Conservation (phyloP, 2,888 invertebrate species). For the Corbicula japonica region DNA sequence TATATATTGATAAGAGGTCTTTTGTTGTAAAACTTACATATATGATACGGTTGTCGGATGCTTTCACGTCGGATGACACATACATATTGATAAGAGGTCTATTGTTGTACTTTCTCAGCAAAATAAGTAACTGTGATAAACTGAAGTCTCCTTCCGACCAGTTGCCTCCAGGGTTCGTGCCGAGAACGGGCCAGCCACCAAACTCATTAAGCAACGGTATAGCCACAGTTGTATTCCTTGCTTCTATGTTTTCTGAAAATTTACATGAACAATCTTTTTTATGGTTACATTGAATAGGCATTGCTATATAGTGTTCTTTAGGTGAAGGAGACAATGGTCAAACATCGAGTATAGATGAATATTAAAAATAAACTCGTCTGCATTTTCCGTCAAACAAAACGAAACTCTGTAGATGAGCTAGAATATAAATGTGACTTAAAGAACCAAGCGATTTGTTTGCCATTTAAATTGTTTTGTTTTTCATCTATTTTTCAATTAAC, state of each 20-base stretch:
- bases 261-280: not conserved
- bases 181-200: conserved; percentile 94
- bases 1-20: conserved; percentile 74
- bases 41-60: conserved; percentile 94
- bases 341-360: no score
- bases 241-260: conserved; percentile 90
- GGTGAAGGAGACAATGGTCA: no score
- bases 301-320: no score
- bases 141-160: conserved; percentile 89
- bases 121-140: conserved; percentile 88
- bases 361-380: no score
- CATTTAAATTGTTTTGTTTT: no score
- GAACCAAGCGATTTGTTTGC: no score
- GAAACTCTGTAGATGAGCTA: no score
- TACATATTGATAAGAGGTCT: conserved; percentile 74
- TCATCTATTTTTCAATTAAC: no score
- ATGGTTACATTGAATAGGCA: no score
- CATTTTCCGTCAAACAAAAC: no score
- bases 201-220: conserved; percentile 89
- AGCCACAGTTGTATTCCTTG: conserved; percentile 88
- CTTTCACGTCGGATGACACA: conserved; percentile 95
- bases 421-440: no score
- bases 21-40: conserved; percentile 93
- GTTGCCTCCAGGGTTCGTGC: conserved; percentile 57
- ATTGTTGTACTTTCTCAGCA: conserved; percentile 90